These are phyloP conservation scores for Phrynocephalus forsythii DNA, from an alignment of 2,797 vertebrate species.

Conservation along the genomic window DNA sequence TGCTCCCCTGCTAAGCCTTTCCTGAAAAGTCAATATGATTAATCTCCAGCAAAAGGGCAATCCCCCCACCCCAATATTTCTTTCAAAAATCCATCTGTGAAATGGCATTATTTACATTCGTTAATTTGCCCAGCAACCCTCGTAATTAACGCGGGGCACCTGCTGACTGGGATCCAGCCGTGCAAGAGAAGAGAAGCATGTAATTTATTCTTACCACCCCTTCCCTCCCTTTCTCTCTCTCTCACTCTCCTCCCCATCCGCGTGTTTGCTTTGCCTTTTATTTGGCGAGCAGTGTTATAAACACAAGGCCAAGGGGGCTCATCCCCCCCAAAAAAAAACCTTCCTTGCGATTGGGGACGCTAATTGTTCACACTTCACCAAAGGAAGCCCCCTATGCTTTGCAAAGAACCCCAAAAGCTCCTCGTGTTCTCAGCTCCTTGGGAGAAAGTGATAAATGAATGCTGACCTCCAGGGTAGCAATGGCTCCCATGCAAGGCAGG, in stretches of 20 bases:
- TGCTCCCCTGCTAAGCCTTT: background rate
- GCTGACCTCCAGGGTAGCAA: constrained; percentile 43
- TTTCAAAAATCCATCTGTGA: constrained; percentile 50
- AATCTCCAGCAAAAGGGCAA: constrained; percentile 4
- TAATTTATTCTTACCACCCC: background rate
- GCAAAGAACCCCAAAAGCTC: background rate
- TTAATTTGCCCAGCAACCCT: constrained; percentile 54
- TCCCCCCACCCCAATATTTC: background rate
- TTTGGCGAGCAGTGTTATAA: constrained; percentile 20
- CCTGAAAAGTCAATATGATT: constrained; percentile 5
- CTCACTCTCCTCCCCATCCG: too few relatives aligned
- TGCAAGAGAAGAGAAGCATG: constrained; percentile 30
- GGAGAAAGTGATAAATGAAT: constrained; percentile 61
- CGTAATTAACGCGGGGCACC: constrained; percentile 45
- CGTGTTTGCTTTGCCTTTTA: constrained; percentile 15
- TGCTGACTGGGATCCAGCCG: constrained; percentile 22
- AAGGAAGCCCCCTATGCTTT: background rate
- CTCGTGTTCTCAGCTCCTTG: constrained; percentile 50
- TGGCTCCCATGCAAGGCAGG: constrained; percentile 21
- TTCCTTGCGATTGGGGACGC: too few relatives aligned
- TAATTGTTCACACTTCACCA: too few relatives aligned
- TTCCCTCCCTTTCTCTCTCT: constrained; percentile 24
- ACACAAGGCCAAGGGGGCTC: background rate
- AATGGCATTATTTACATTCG: constrained; percentile 57
- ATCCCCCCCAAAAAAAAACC: too few relatives aligned